A percentile compares a stretch with the other conserved stretches of the same genome.
phyloP scores from a whole-genome alignment of 2,113 vertebrate species.

The Leucopternis melanops region DNA sequence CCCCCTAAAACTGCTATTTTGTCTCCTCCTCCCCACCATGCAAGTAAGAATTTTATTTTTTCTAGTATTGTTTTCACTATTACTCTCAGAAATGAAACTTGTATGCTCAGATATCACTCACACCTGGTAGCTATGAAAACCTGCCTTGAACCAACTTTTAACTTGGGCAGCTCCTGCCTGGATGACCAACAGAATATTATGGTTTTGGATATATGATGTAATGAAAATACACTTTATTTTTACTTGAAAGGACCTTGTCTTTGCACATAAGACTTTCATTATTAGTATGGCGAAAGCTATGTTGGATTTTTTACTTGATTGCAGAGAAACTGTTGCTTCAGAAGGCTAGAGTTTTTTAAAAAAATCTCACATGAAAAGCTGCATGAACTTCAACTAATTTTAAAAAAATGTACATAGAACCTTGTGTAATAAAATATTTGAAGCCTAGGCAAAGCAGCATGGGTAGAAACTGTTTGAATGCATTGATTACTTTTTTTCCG shows the following conservation, averaged over 20 bases:
- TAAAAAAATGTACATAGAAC: not conserved
- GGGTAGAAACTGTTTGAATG: not conserved
- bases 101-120: not conserved
- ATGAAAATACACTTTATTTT: not conserved
- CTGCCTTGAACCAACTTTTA: not conserved
- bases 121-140: not conserved
- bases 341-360: not conserved
- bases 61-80: not conserved
- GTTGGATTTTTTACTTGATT: not conserved
- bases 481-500: conserved; percentile 21
- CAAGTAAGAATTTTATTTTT: not conserved
- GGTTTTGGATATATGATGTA: not conserved
- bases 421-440: conserved; percentile 16
- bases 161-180: not conserved
- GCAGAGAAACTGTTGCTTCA: not conserved
- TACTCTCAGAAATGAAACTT: not conserved
- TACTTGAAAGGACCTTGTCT: not conserved
- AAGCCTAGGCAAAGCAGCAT: not conserved
- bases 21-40: not conserved
- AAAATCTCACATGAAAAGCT: conserved; percentile 7
- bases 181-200: not conserved
- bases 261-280: not conserved
- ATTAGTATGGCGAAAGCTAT: not conserved
- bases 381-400: not conserved
- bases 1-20: not conserved